Base-by-base conservation (phyloP, 92 coral and sea anemone genomes). In the Porites lobata region DNA sequence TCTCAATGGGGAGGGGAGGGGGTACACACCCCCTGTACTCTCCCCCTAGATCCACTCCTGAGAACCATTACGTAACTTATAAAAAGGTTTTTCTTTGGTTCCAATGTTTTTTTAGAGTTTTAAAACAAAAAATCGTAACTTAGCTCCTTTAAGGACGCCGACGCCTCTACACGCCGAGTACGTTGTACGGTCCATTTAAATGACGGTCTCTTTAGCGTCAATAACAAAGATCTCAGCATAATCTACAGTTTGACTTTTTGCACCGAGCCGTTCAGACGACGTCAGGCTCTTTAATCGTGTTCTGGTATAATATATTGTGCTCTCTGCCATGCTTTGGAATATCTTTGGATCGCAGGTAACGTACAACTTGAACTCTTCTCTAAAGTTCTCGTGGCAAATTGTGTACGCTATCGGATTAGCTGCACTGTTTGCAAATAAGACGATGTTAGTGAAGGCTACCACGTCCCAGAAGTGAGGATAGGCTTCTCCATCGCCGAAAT, bases 331-430 rank as follows among this genome's bases (percentile, higher is more conserved):
- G 47, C 73, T 73, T 32, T 93, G 87, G 53, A 95, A 90, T 14
- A 95, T 78, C 32, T 71, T 72, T 12, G 79, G 91, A 54, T 91
- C 81, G 29, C 98, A 95, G n/a, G 89, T 89, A 38, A 93, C 70
- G 62, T 93, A 91, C 21, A 87, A 90, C 43, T 81, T 91, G 64
- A 98, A 98, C 72, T 98, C 98, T 26, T 96, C 98, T 67, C 99
- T 93, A 66, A 98, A 98, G 21, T 84, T 96, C 85, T 98, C 99
- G 75, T 98, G 96, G 65, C 99, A 98, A n/a, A 98, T 96, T 22
- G 98, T 92, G 85, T 98, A 98, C 15, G 95, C 96, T 62, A 98
- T 86, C 9, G 99, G 99, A 77, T 98, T 98, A 2, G 96, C 94
- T 1, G 99, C 99, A 65, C 99, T 92, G 92, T 98, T 98, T 63